Evolutionary conservation across 1,140 invertebrate species (phyloP), one percentile per base, ranked within the genome.

Genomic region (Lethrus apterus): DNA sequence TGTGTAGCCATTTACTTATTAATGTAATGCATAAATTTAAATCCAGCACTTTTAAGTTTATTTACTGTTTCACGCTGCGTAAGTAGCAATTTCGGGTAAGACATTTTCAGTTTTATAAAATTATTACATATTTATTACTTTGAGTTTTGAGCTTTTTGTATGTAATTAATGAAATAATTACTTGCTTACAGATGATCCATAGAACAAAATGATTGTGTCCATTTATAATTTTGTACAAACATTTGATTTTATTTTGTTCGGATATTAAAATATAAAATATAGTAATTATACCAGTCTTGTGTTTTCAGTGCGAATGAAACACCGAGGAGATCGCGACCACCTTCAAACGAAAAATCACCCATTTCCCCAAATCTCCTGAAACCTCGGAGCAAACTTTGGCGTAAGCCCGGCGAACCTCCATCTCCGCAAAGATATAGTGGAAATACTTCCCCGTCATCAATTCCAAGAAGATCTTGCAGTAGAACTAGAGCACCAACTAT

Each of bases 221-320:
- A 21, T 13, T 35, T 30, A 43, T 2, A 10, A 21, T 24, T 1
- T 31, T 18, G 17, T 46, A 13, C 3, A 41, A 41, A 18, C 36
- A 41, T 42, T n/a, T n/a, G n/a, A n/a, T 26, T 38, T 17, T 50
- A 9, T 26, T 11, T 32, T 29, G 17, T 10, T 30, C 8, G 11
- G 9, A 11, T 10, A 3, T 15, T 15, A 2, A 4, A 38, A 38
- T 4, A 10, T 18, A 38, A 8, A 19, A 19, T 15, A 19, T 19
- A 18, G 4, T 2, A 5, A 42, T 26, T 42, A 24, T n/a, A 44
- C 13, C 30, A 17, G n/a, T n/a, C 35, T 44, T 26, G 14, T 23
- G 8, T 4, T 56, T 58, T 4, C 51, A 59, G 57, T 55, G 55
- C 40, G 55, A 59, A 31, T 59, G 57, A 59, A 54, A 45, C 33